These are phyloP conservation scores for Tetragnatha montana DNA, from an alignment of 2,888 invertebrate genomes.

Conservation along the genomic window DNA sequence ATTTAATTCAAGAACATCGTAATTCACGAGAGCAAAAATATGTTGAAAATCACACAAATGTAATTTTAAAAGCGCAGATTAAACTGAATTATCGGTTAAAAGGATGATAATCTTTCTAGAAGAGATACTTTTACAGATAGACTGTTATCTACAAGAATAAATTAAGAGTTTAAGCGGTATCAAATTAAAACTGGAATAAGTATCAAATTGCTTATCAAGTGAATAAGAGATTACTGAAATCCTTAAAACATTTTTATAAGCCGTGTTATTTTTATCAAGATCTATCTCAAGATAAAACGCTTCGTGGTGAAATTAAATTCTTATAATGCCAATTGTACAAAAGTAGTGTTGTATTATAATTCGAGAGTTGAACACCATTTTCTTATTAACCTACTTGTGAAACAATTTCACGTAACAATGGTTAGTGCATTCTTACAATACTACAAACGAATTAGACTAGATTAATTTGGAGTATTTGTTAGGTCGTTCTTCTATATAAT, in stretches of 20 bases:
- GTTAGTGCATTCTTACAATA: not conserved
- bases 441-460: constrained; percentile 9
- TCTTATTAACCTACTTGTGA: not conserved
- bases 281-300: not conserved
- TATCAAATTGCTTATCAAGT: no score
- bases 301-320: not conserved
- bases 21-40: no score
- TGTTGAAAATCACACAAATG: no score
- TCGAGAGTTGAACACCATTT: not conserved
- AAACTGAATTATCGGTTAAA: no score
- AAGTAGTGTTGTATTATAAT: not conserved
- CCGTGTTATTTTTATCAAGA: not conserved
- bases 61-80: no score
- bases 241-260: not conserved
- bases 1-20: no score
- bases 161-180: no score
- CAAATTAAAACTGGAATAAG: no score
- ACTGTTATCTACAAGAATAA: no score
- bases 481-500: not conserved
- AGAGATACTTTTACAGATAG: no score
- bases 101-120: no score
- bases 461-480: constrained; percentile 16
- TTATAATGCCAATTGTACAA: not conserved
- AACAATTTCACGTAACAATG: not conserved
- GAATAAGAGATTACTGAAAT: not conserved